Evolutionary conservation across 1,140 invertebrate species (phyloP).

Genomic region (Scylla paramamosain): DNA sequence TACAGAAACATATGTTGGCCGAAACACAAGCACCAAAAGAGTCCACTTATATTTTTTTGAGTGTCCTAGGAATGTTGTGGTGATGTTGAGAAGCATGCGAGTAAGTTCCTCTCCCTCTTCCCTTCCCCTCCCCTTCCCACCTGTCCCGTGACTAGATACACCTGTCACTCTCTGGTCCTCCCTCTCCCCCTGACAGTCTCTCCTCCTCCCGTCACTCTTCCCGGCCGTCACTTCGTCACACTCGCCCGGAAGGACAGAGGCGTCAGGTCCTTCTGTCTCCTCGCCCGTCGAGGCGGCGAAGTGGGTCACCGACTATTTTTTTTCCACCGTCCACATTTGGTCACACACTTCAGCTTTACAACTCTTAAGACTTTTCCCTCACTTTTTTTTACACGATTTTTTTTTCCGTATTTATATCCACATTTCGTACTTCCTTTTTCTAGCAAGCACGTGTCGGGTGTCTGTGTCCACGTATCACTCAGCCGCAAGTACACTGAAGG

Average conservation of each 20-base stretch:
- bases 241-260: background rate
- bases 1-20: background rate
- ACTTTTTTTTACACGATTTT: background rate
- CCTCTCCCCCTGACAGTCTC: background rate
- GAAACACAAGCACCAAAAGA: background rate
- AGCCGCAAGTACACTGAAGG: background rate
- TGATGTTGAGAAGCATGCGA: background rate
- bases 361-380: background rate
- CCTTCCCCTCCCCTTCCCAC: background rate
- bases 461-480: background rate
- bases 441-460: background rate
- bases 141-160: background rate
- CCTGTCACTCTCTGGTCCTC: background rate
- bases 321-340: constrained; percentile 2
- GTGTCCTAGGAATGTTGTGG: background rate
- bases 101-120: background rate
- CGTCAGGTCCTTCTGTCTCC: background rate
- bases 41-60: background rate
- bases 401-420: background rate
- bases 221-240: background rate
- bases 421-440: background rate
- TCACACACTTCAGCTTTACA: background rate
- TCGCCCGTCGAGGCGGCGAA: background rate
- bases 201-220: background rate
- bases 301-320: background rate